A percentile compares a stretch with the other conserved stretches of the same genome.
Evolutionary conservation across 2,888 invertebrate genomes (phyloP).

Genomic region (Chironomus riparius): DNA sequence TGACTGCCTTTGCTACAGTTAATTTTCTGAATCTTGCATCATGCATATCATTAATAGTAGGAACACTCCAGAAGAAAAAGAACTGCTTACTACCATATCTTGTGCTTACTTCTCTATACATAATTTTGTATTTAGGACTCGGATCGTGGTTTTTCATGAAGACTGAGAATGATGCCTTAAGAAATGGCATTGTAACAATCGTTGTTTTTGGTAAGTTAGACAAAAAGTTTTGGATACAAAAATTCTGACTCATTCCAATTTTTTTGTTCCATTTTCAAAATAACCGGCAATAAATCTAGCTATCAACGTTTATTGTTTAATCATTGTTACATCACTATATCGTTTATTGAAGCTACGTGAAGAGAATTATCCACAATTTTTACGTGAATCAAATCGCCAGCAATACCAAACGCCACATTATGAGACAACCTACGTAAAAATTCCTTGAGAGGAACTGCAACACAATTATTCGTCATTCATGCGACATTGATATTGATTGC

Average conservation of each 20-base stretch:
- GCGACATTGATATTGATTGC: not conserved
- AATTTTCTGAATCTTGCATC: constrained; percentile 17
- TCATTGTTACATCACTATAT: constrained; percentile 17
- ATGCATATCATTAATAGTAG: constrained; percentile 19
- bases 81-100: constrained; percentile 13
- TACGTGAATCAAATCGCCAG: constrained; percentile 12
- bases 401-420: constrained; percentile 11
- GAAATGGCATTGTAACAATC: constrained; percentile 5
- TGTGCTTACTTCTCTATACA: not conserved
- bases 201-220: not conserved
- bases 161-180: not conserved
- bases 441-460: constrained; percentile 10
- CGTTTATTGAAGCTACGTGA: constrained; percentile 14
- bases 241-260: not conserved
- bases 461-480: not conserved
- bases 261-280: not conserved
- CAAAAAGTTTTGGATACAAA: not conserved
- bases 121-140: constrained; percentile 4
- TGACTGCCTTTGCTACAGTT: constrained; percentile 3
- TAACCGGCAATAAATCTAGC: not conserved
- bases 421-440: constrained; percentile 23
- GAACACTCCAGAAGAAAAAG: constrained; percentile 18
- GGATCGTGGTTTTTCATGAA: constrained; percentile 19
- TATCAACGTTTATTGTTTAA: constrained; percentile 17
- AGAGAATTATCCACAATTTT: constrained; percentile 20